These are phyloP conservation scores for Drosophila suboccidentalis DNA, from an alignment of 2,888 invertebrate genomes.

Conservation along the genomic window DNA sequence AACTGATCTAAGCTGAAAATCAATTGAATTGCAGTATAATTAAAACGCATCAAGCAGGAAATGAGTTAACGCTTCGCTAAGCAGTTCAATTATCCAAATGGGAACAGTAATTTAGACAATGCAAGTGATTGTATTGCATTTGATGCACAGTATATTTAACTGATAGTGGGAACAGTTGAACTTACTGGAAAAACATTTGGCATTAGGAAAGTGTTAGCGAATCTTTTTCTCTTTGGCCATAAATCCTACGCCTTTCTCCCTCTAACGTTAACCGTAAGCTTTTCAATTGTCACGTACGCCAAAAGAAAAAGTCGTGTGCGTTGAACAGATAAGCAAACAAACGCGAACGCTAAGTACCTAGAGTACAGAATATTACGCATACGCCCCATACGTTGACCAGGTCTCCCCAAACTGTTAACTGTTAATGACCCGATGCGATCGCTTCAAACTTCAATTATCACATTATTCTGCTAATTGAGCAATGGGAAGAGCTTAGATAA, in stretches of 20 bases:
- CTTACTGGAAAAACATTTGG: slow-evolving; percentile 6
- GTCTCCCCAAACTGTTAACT: slow-evolving; percentile 19
- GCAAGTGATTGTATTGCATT: slow-evolving; percentile 1
- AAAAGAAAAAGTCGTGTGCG: slow-evolving; percentile 55
- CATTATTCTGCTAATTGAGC: slow-evolving; percentile 70
- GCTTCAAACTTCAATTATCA: slow-evolving; percentile 76
- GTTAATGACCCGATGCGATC: slow-evolving; percentile 34
- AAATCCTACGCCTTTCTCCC: not conserved
- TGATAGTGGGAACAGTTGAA: slow-evolving; percentile 8
- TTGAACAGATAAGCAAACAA: slow-evolving; percentile 71
- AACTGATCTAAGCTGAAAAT: not conserved
- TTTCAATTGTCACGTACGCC: slow-evolving; percentile 70
- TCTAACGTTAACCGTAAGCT: slow-evolving; percentile 3
- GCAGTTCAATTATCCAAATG: slow-evolving; percentile 6
- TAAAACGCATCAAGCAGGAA: slow-evolving; percentile 31
- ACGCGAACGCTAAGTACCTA: slow-evolving; percentile 45
- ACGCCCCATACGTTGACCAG: slow-evolving; percentile 32
- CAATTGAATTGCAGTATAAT: slow-evolving; percentile 8
- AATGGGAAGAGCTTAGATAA: slow-evolving; percentile 44
- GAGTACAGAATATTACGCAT: slow-evolving; percentile 49
- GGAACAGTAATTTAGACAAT: not conserved
- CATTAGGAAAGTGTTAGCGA: slow-evolving; percentile 2
- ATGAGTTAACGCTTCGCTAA: slow-evolving; percentile 34
- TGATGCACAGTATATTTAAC: slow-evolving; percentile 10
- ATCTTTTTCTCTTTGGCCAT: not conserved